Percentiles rank a stretch among this genome's conserved stretches.
These are phyloP conservation scores for Sylvia atricapilla DNA, from an alignment of 2,113 vertebrate genomes.

Conservation along the genomic window DNA sequence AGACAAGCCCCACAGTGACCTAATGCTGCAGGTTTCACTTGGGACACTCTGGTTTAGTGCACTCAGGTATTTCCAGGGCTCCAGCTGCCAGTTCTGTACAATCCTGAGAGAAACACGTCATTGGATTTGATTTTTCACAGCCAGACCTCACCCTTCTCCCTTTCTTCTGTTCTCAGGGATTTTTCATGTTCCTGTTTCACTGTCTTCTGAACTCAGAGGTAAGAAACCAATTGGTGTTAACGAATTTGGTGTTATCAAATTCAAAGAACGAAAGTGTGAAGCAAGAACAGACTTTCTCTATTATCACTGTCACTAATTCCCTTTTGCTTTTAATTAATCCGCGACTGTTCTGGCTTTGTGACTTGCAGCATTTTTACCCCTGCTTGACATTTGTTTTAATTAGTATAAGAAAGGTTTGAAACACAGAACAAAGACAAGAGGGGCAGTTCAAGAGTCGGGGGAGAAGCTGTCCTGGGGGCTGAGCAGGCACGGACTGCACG, in stretches of 20 bases:
- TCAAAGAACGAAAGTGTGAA: neutral
- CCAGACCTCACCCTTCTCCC: neutral
- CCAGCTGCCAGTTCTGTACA: neutral
- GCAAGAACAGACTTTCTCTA: neutral
- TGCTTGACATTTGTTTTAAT: neutral
- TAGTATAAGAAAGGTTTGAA: neutral
- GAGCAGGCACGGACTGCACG: neutral
- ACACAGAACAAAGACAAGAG: neutral
- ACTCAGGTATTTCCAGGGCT: neutral
- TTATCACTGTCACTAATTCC: neutral
- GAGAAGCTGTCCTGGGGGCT: neutral
- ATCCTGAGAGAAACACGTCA: neutral
- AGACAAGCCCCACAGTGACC: neutral
- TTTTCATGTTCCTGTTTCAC: conserved; percentile 98
- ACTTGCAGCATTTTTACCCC: neutral
- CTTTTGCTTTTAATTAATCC: neutral
- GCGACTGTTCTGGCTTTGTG: neutral
- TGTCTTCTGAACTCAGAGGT: conserved; percentile 99
- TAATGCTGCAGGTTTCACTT: neutral
- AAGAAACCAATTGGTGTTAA: neutral
- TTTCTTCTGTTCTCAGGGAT: conserved; percentile 76
- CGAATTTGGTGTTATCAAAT: neutral
- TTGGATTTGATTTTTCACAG: neutral
- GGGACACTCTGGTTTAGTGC: neutral
- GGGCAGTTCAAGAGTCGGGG: neutral